Conservation (phyloP, 1,140 invertebrate genomes). For the Oryctes rhinoceros region DNA sequence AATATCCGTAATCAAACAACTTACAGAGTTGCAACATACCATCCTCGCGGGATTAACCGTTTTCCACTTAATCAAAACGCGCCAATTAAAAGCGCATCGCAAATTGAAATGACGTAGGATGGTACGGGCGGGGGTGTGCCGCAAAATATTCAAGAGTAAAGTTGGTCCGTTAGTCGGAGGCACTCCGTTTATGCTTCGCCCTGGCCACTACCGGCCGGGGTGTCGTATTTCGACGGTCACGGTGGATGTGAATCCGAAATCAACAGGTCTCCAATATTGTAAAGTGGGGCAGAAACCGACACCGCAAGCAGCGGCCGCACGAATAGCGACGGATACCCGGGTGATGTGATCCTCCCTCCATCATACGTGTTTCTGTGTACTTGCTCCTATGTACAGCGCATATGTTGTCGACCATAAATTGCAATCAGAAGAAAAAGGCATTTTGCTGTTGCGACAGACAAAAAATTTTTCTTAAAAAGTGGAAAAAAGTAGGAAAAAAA, state of each 20-base stretch:
- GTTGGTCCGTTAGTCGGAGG: constrained; percentile 2
- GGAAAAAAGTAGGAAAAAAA: too few species aligned
- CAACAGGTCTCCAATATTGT: constrained; percentile 40
- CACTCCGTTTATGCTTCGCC: neutral
- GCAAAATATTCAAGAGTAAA: constrained; percentile 32
- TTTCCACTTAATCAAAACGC: neutral
- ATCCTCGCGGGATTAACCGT: neutral
- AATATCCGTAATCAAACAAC: neutral
- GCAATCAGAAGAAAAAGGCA: neutral
- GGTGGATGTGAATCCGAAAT: constrained; percentile 33
- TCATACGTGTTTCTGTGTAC: neutral
- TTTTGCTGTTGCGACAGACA: too few species aligned
- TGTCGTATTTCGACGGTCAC: constrained; percentile 10
- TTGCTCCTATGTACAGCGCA: neutral
- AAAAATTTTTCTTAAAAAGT: too few species aligned
- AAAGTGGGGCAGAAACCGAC: constrained; percentile 38
- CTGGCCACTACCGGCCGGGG: neutral
- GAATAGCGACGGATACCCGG: constrained; percentile 5
- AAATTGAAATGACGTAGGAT: neutral
- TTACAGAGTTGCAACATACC: neutral
- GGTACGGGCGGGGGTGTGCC: neutral
- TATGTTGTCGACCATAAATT: neutral
- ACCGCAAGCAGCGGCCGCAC: constrained; percentile 19
- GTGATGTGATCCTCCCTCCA: neutral
- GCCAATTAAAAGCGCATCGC: neutral